phyloP scores from a whole-genome alignment of 30 jellyfish, hydroid and myxozoan species.

The Hydractinia symbiolongicarpus region DNA sequence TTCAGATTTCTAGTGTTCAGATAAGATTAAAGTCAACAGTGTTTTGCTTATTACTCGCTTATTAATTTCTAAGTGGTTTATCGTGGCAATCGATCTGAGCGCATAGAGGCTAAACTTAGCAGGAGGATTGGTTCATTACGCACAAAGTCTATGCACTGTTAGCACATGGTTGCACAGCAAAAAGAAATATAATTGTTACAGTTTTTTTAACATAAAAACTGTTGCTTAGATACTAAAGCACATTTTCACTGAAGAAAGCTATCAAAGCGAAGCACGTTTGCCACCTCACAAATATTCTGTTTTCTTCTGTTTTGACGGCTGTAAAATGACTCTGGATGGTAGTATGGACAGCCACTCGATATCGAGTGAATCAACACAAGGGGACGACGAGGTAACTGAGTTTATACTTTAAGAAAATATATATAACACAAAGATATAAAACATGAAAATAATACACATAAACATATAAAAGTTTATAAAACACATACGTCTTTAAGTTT shows the following conservation, averaged over 20 bases:
- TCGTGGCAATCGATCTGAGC: slow-evolving; percentile 13
- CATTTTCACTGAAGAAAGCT: slow-evolving; percentile 9
- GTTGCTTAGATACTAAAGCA: slow-evolving; percentile 12
- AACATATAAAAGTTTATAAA: background rate
- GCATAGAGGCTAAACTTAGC: too few species aligned
- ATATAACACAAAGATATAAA: background rate
- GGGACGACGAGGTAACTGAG: slow-evolving; percentile 19
- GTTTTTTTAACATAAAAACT: background rate
- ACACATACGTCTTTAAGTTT: background rate
- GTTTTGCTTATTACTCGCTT: background rate
- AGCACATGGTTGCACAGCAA: too few species aligned
- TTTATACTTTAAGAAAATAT: background rate
- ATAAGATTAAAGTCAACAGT: slow-evolving; percentile 15
- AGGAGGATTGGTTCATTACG: too few species aligned
- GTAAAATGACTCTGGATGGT: slow-evolving; percentile 22
- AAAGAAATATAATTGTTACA: too few species aligned
- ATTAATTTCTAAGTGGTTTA: slow-evolving; percentile 17
- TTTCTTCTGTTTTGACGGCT: too few species aligned
- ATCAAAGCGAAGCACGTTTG: background rate
- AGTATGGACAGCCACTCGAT: slow-evolving; percentile 32
- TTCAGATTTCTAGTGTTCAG: background rate
- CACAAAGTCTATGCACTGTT: too few species aligned
- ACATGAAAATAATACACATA: background rate
- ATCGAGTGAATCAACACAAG: slow-evolving; percentile 31
- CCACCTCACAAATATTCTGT: too few species aligned